These are phyloP conservation scores for Elgonia sp. DNA, from an alignment of 2,888 invertebrate species.

Conservation along the genomic window DNA sequence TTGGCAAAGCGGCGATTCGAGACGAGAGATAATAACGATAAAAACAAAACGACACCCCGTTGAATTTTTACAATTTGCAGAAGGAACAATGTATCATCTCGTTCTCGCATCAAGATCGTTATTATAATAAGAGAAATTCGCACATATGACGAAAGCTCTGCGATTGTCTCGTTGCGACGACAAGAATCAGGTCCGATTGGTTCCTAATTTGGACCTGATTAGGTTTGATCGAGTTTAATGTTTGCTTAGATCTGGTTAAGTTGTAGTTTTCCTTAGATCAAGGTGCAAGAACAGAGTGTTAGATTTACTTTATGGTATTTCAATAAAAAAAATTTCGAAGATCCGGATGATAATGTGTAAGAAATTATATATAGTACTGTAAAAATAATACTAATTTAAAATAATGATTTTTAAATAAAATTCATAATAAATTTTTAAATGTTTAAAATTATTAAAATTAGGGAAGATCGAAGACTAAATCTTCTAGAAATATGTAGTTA, in stretches of 20 bases:
- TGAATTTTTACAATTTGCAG: slow-evolving; percentile 37
- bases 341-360: background rate
- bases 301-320: background rate
- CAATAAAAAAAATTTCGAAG: background rate
- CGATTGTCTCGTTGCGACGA: slow-evolving; percentile 39
- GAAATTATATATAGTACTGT: too few species aligned
- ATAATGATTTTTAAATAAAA: too few species aligned
- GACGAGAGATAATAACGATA: slow-evolving; percentile 43
- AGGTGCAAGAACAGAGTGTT: slow-evolving; percentile 25
- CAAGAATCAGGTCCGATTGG: slow-evolving; percentile 34
- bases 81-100: slow-evolving; percentile 54
- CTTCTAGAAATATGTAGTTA: too few species aligned
- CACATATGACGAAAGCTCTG: slow-evolving; percentile 23
- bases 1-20: slow-evolving; percentile 61
- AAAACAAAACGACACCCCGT: slow-evolving; percentile 36
- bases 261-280: background rate
- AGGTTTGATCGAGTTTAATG: slow-evolving; percentile 54
- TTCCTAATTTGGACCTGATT: slow-evolving; percentile 50
- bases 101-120: slow-evolving; percentile 12
- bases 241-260: slow-evolving; percentile 39
- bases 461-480: too few species aligned
- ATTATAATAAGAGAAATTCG: slow-evolving; percentile 70
- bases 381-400: too few species aligned
- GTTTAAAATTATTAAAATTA: too few species aligned
- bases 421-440: too few species aligned